phyloP scores from a whole-genome alignment of 2,888 invertebrate species.

The Hypsopygia costalis region DNA sequence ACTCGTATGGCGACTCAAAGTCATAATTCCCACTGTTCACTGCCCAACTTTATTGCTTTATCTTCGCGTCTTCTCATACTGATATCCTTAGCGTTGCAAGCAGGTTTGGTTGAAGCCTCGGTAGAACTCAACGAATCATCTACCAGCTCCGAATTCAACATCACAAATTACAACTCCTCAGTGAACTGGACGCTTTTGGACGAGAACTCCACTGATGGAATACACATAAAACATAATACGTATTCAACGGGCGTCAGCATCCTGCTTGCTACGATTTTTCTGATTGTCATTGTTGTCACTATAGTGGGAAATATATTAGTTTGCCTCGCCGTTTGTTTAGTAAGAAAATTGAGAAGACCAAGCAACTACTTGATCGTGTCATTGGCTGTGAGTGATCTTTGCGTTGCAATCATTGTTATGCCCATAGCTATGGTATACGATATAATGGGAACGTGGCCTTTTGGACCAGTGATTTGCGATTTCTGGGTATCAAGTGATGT shows the following conservation, averaged over 20 bases:
- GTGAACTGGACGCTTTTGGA: conserved; percentile 58
- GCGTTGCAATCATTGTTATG: conserved; percentile 98
- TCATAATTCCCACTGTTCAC: conserved; percentile 66
- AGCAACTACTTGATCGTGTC: conserved; percentile 97
- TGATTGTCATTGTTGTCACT: conserved; percentile 89
- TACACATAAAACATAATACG: conserved; percentile 62
- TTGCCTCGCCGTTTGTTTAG: conserved; percentile 96
- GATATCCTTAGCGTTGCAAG: conserved; percentile 54
- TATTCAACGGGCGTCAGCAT: conserved; percentile 78
- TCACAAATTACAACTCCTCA: conserved; percentile 48
- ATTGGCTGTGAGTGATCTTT: conserved; percentile 96
- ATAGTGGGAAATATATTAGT: conserved; percentile 95
- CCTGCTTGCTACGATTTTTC: conserved; percentile 85
- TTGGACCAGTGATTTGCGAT: conserved; percentile 95
- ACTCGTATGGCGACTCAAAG: conserved; percentile 77
- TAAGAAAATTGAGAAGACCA: conserved; percentile 92
- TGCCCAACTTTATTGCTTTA: conserved; percentile 79
- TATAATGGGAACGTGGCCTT: conserved; percentile 95
- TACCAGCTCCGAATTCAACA: conserved; percentile 40
- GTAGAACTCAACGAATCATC: conserved; percentile 46
- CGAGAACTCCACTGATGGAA: conserved; percentile 38
- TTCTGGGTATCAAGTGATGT: conserved; percentile 99
- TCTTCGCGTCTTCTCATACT: conserved; percentile 76
- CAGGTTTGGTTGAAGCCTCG: conserved; percentile 45
- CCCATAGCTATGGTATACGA: conserved; percentile 97